Conservation (phyloP, 2,113 vertebrate genomes). For the Bubo blakistoni region DNA sequence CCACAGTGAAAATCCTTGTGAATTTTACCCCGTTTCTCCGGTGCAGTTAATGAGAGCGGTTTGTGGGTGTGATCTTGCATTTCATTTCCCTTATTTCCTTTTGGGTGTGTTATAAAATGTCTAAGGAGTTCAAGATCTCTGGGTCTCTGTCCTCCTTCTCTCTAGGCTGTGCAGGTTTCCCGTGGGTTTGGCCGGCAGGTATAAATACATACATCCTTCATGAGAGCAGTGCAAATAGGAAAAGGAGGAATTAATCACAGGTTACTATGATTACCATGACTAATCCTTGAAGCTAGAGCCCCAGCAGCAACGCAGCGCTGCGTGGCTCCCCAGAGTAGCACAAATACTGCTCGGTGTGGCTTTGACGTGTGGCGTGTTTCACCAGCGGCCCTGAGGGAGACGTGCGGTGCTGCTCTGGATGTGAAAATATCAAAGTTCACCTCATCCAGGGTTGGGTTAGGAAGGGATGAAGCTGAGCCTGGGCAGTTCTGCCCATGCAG, state of each 20-base stretch:
- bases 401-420: background rate
- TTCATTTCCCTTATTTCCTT: background rate
- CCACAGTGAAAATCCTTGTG: background rate
- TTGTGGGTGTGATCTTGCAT: accelerated
- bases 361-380: background rate
- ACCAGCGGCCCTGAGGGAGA: background rate
- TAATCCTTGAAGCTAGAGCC: background rate
- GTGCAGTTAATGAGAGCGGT: background rate
- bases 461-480: background rate
- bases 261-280: background rate
- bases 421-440: background rate
- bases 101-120: background rate
- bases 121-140: background rate
- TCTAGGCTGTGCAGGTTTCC: background rate
- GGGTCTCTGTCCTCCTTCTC: background rate
- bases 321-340: background rate
- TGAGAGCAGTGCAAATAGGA: background rate
- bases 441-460: background rate
- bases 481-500: background rate
- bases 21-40: background rate
- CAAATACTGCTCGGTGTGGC: background rate
- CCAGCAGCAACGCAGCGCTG: background rate
- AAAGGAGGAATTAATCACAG: background rate
- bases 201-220: background rate
- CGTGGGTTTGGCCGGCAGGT: background rate